These are phyloP conservation scores for Phrynocephalus vlangalii DNA, from an alignment of 2,797 vertebrate species.

Conservation along the genomic window DNA sequence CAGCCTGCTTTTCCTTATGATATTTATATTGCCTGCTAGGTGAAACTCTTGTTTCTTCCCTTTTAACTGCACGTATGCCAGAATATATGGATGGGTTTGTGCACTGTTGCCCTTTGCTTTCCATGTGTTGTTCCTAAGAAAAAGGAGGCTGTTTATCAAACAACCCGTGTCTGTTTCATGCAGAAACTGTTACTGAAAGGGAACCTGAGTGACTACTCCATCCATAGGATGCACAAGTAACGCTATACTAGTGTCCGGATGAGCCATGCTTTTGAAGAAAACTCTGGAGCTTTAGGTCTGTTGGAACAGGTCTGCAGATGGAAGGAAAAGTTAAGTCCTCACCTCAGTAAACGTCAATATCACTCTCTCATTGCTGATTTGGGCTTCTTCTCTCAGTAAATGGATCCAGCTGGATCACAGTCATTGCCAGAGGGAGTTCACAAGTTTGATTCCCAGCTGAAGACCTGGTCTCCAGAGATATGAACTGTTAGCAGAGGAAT, in stretches of 20 bases:
- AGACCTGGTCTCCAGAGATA: not conserved
- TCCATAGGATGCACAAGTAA: not conserved
- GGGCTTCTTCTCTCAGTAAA: not conserved
- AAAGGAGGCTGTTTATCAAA: not conserved
- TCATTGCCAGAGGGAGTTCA: not conserved
- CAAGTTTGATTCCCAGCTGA: not conserved
- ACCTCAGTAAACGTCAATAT: not conserved
- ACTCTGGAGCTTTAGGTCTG: constrained; percentile 27
- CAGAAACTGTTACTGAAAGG: not conserved
- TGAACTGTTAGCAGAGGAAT: no score
- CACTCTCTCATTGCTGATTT: no score
- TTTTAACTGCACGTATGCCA: not conserved
- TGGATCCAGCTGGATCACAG: no score
- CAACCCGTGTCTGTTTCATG: not conserved
- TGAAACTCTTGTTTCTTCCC: not conserved
- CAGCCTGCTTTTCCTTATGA: not conserved
- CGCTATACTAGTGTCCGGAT: not conserved
- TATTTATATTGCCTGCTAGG: not conserved
- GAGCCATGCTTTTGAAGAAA: constrained; percentile 47
- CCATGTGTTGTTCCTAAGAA: not conserved
- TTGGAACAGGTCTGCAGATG: constrained; percentile 22
- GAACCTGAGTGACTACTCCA: no score
- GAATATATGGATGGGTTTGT: no score
- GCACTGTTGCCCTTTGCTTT: not conserved
- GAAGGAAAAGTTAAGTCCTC: not conserved